Base-by-base conservation (phyloP, 2,888 invertebrate species). In the Scaptomyza tumidula region DNA sequence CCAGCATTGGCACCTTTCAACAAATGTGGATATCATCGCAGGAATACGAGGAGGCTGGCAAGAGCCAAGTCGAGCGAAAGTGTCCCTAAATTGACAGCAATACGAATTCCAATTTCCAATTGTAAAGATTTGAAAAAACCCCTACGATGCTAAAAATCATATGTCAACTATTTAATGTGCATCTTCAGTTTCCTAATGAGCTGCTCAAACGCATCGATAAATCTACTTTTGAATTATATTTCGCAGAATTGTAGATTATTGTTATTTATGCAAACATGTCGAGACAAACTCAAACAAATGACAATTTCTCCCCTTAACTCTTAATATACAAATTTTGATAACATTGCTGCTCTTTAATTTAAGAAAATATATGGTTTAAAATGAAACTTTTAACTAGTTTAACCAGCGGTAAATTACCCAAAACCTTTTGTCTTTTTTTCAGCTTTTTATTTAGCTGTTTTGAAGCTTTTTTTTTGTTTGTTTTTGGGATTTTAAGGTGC, bases 1-100 rank as follows among this genome's bases (percentile, higher is more conserved):
- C 99, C 0, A 99, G 99, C 0, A 96, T 99, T 89, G 99, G 99
- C 7, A 98, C 99, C 19, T 99, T 99, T 93, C 99, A 99, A 90
- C 99, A 99, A 93, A 98, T 99, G 98, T 99, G 99, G 99, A 98
- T 99, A 83, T 98, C 98, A 0, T 98, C 98, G 84, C 98, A 99
- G 92, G 99, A 99, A 92, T 99, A 99, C 92, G 99, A 99, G 89
- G 99, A 99, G 91, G 97, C 96, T 0, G 99, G 99, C 27, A 99
- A 98, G 90, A 95, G 96, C 41, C 98, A 99, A 93, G 97, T 99
- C 45, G 99, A 99, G 90, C 94, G 99, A 89, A 99, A 99, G 92
- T 97, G 97, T 86, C 97, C 97, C 60, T 97, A 94, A 93, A 31
- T 19, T 7, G 7, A 5, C 10, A 44, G 19, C 27, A 14, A 43